Evolutionary conservation across 1,140 invertebrate species (phyloP), one percentile per base, ranked within the genome.

Genomic region (Portunus trituberculatus): DNA sequence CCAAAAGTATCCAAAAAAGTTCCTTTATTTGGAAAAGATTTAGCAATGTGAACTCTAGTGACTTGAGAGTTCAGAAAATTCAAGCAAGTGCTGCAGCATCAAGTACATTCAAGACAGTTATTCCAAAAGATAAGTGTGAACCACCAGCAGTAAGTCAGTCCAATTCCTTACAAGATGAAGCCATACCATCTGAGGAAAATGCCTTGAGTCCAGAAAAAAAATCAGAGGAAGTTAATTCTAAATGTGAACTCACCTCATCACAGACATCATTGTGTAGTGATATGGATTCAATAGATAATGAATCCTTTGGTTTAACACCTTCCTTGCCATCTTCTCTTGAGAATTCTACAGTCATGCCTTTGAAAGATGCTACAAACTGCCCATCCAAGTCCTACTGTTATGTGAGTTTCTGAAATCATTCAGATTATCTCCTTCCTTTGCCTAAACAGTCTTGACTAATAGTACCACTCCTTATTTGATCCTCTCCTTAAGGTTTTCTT

Each of bases 221-320:
- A 32, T 4, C 14, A 1, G n/a, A 4, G 67, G 67, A 76, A 76
- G 8, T 2, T 7, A 8, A 3, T 76, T 20, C 12, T 14, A 52
- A 6, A 12, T n/a, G 20, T n/a, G 20, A 0, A n/a, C 67, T 76
- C 67, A 25, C 67, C 67, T 76, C 67, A 25, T 88, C 94, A 16
- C 46, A 92, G 45, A 39, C 89, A 16, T 93, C 94, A 32, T 29
- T 88, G n/a, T 91, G 12, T 76, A 95, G 91, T 95, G 83, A 95
- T 89, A 84, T 89, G 16, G 94, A 28, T 4, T 95, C 94, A 31
- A 20, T 95, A 67, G 94, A 95, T 89, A 95, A 93, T 95, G 94
- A 95, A 39, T 92, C 94, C 28, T 95, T 95, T 93, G 83, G 39
- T 20, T 48, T 93, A 31, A 95, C 91, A 20, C 91, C 90, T 45